A percentile compares a stretch with the other conserved stretches of the same genome.
Conservation (phyloP, 1,140 invertebrate genomes). For the Drosophila jambulina region DNA sequence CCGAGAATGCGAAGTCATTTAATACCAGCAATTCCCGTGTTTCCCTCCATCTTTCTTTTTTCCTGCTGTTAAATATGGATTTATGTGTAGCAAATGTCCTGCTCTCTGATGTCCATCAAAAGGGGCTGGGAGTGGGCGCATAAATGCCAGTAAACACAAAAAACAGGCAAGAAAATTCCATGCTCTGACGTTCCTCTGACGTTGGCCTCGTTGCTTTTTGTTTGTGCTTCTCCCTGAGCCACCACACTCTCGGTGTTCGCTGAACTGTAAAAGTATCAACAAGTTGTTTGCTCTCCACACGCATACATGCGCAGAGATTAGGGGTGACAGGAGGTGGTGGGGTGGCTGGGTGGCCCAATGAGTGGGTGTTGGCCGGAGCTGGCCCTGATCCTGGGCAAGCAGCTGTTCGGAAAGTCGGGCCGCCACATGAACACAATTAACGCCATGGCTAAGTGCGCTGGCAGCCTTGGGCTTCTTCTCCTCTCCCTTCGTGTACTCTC, state of each 20-base stretch:
- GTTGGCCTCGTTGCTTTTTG: constrained; percentile 47
- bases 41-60: constrained; percentile 6
- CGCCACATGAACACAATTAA: constrained; percentile 71
- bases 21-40: constrained; percentile 33
- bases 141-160: constrained; percentile 60
- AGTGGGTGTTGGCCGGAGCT: constrained; percentile 30
- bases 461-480: constrained; percentile 38
- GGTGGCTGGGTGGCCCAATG: constrained; percentile 3
- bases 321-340: constrained; percentile 11
- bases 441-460: constrained; percentile 47
- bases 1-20: constrained; percentile 51
- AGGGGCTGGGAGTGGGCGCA: constrained; percentile 12
- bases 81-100: constrained; percentile 33
- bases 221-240: constrained; percentile 18
- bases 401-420: constrained; percentile 61
- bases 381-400: constrained; percentile 42
- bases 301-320: constrained; percentile 44
- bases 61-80: constrained; percentile 19
- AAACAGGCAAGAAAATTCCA: constrained; percentile 64
- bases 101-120: constrained; percentile 39
- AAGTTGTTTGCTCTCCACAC: constrained; percentile 78
- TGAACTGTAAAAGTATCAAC: constrained; percentile 83
- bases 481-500: not conserved
- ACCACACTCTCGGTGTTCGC: constrained; percentile 58
- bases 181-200: constrained; percentile 70